Conservation (phyloP, 2,888 invertebrate species). For the Temnothorax unifasciatus region DNA sequence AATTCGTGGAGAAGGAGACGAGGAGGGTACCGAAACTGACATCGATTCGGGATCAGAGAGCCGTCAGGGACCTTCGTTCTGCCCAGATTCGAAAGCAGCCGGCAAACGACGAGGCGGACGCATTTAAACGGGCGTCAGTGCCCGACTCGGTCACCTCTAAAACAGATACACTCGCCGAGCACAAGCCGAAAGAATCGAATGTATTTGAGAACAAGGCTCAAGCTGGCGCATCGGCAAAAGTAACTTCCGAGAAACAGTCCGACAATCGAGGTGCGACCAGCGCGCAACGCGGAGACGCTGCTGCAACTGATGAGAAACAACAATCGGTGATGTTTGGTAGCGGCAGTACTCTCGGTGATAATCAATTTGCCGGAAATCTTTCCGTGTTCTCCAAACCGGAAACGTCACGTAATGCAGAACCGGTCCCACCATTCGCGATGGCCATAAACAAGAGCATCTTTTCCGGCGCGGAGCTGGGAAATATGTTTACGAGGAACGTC, state of each 20-base stretch:
- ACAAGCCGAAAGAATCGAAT: not conserved
- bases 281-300: not conserved
- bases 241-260: not conserved
- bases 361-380: not conserved
- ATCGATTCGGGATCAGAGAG: constrained; percentile 5
- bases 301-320: not conserved
- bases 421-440: constrained; percentile 60
- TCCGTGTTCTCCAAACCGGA: constrained; percentile 53
- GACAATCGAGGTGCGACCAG: not conserved
- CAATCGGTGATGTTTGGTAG: not conserved
- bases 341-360: not conserved
- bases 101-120: not conserved
- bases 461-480: constrained; percentile 61
- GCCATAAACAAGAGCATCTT: constrained; percentile 71
- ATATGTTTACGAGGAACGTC: constrained; percentile 64
- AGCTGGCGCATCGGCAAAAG: not conserved
- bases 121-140: constrained; percentile 25
- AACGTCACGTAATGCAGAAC: constrained; percentile 5
- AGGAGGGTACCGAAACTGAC: not conserved
- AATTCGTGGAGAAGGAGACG: constrained; percentile 75
- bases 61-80: not conserved
- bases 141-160: not conserved
- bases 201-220: not conserved
- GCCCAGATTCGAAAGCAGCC: constrained; percentile 8
- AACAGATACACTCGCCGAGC: not conserved